phyloP scores from a whole-genome alignment of 30 jellyfish, hydroid and myxozoan species.

The Rhopilema esculentum region DNA sequence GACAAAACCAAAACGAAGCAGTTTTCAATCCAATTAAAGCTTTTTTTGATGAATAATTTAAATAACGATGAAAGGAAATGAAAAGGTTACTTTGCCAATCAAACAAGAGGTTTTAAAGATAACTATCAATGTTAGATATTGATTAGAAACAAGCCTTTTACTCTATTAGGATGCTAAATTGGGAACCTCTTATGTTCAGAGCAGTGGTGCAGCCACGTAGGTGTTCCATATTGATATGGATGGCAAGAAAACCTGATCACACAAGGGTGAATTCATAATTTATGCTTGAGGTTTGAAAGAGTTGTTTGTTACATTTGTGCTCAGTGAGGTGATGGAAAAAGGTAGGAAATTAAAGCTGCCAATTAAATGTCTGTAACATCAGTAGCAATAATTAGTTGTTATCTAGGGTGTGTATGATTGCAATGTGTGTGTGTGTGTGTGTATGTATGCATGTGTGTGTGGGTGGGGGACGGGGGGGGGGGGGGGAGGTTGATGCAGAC shows the following conservation, averaged over 20 bases:
- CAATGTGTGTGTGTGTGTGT: too few species aligned
- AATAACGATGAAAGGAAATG: background rate
- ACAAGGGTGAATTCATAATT: background rate
- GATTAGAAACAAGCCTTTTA: background rate
- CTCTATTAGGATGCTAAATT: background rate
- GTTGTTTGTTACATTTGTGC: background rate
- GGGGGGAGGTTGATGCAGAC: too few species aligned
- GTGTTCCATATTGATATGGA: background rate
- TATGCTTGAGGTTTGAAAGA: background rate
- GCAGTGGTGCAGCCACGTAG: background rate
- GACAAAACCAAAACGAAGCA: background rate
- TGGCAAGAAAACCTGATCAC: background rate
- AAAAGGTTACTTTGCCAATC: background rate
- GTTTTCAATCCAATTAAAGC: background rate
- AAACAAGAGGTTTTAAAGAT: background rate
- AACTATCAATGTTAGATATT: background rate
- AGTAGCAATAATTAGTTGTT: too few species aligned
- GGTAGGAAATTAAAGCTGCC: too few species aligned
- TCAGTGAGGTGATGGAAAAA: background rate
- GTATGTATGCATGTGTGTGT: too few species aligned
- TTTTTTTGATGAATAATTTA: too few species aligned
- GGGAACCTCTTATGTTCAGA: background rate
- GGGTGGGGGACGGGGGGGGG: too few species aligned
- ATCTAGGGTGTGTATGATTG: too few species aligned
- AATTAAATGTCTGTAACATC: too few species aligned